Evolutionary conservation across 1,140 invertebrate genomes (phyloP).

Genomic region (Drosophila fuyamai): DNA sequence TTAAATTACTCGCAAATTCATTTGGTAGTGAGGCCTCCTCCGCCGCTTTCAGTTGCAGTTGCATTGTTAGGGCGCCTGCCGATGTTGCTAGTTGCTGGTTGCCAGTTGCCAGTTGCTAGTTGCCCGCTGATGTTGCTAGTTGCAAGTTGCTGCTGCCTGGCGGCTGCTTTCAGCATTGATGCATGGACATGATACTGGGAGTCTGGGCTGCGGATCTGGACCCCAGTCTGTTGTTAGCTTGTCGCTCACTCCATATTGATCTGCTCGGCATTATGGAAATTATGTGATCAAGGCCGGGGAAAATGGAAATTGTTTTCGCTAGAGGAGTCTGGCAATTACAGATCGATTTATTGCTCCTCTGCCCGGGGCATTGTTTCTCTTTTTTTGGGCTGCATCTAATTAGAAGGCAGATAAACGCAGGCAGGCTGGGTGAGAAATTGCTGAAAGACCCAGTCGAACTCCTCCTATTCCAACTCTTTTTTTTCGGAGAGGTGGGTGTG

Average conservation of each 20-base stretch:
- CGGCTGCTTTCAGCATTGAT: slow-evolving; percentile 75
- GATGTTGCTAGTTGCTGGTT: slow-evolving; percentile 20
- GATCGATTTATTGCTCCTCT: slow-evolving; percentile 72
- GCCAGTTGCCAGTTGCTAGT: slow-evolving; percentile 7
- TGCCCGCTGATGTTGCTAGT: slow-evolving; percentile 11
- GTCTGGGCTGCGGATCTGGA: slow-evolving; percentile 2
- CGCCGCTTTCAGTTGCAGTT: slow-evolving; percentile 56
- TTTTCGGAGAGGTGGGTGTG: slow-evolving; percentile 32
- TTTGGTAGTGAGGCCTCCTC: slow-evolving; percentile 71
- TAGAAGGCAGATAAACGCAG: slow-evolving; percentile 50
- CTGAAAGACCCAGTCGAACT: slow-evolving; percentile 1
- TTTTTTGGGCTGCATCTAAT: slow-evolving; percentile 43
- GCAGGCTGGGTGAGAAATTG: slow-evolving; percentile 43
- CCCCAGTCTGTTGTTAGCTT: slow-evolving; percentile 58
- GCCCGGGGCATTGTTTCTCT: slow-evolving; percentile 29
- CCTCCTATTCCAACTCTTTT: slow-evolving; percentile 2
- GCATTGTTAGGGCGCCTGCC: slow-evolving; percentile 72
- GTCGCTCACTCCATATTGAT: slow-evolving; percentile 81
- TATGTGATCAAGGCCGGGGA: slow-evolving; percentile 83
- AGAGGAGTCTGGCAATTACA: slow-evolving; percentile 69
- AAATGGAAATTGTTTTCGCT: slow-evolving; percentile 80
- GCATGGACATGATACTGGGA: slow-evolving; percentile 70
- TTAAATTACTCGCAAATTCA: slow-evolving; percentile 83
- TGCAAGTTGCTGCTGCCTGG: slow-evolving; percentile 36
- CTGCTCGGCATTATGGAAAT: slow-evolving; percentile 78